A percentile compares a stretch with the other conserved stretches of the same genome.
Conservation (phyloP, 2,113 vertebrate genomes). For the Corythaeola cristata region DNA sequence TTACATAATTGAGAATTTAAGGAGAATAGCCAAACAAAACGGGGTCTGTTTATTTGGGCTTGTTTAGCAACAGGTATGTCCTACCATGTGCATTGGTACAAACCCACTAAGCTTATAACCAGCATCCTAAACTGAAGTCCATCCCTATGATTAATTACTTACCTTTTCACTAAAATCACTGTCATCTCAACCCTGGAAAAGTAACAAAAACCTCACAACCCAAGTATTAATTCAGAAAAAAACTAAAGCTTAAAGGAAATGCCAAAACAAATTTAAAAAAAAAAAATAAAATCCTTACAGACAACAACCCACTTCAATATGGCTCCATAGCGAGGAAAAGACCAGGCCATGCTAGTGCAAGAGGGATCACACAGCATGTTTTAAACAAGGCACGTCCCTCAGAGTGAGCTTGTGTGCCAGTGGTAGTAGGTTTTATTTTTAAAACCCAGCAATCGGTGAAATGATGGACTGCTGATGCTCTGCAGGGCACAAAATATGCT, state of each 20-base stretch:
- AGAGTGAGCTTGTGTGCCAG: not conserved
- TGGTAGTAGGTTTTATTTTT: not conserved
- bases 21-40: not conserved
- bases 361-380: rapidly evolving
- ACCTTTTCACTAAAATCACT: not conserved
- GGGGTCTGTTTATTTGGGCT: not conserved
- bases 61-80: not conserved
- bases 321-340: not conserved
- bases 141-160: not conserved
- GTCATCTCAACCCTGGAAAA: not conserved
- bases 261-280: not conserved
- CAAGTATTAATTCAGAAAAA: not conserved
- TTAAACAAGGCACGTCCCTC: not conserved
- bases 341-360: not conserved
- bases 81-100: not conserved
- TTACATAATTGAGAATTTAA: not conserved
- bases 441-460: not conserved
- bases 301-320: rapidly evolving
- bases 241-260: not conserved
- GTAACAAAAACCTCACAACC: not conserved
- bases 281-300: no score
- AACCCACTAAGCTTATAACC: not conserved
- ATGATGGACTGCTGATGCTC: not conserved
- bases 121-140: not conserved
- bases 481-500: conserved; percentile 29